Conservation (phyloP, 2,797 vertebrate genomes). For the Melanogrammus aeglefinus region DNA sequence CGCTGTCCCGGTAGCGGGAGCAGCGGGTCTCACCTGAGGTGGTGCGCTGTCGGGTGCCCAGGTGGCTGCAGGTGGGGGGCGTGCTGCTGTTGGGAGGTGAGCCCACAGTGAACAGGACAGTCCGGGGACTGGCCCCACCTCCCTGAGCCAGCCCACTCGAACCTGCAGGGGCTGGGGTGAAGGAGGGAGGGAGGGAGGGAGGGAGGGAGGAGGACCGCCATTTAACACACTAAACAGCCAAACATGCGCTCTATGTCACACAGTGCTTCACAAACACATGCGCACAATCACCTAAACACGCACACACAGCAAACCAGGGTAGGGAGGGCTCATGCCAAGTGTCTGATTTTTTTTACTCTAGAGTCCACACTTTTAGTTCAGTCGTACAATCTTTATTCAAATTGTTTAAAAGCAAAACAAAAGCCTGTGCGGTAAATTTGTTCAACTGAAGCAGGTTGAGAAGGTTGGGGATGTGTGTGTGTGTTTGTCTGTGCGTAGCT, state of each 20-base stretch:
- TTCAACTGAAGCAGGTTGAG: not conserved
- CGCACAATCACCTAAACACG: not conserved
- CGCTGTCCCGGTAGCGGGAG: not conserved
- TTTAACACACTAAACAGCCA: conserved; percentile 18
- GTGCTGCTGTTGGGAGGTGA: conserved; percentile 90
- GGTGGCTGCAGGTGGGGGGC: conserved; percentile 86
- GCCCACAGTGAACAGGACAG: conserved; percentile 94
- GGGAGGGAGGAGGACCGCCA: not conserved
- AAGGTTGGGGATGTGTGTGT: not conserved
- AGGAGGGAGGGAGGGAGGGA: not conserved
- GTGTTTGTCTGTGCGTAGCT: conserved; percentile 43
- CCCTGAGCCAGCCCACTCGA: conserved; percentile 67
- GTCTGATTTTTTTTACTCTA: not conserved
- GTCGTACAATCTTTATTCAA: not conserved
- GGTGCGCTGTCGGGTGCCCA: conserved; percentile 85
- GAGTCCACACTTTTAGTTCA: not conserved
- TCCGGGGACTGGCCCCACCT: conserved; percentile 74
- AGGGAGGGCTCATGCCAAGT: not conserved
- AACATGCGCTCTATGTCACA: conserved; percentile 17
- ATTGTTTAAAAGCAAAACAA: not conserved
- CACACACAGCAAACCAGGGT: not conserved
- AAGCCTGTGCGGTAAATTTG: not conserved
- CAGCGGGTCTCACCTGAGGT: conserved; percentile 84
- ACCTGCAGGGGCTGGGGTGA: conserved; percentile 80
- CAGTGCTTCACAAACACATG: not conserved